These are phyloP conservation scores for Bombus superbus DNA, from an alignment of 1,140 invertebrate species.

Conservation along the genomic window DNA sequence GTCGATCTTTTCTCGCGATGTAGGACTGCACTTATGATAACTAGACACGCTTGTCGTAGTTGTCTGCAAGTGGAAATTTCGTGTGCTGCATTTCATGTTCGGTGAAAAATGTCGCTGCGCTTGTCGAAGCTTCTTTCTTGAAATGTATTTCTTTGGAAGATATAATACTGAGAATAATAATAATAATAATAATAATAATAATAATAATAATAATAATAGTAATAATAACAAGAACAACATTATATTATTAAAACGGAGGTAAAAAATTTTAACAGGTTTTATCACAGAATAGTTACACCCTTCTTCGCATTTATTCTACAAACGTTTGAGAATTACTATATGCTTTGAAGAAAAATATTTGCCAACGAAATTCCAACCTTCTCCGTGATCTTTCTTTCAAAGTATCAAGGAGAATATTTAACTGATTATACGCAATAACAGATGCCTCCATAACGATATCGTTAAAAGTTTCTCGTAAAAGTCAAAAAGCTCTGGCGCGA, in stretches of 20 bases:
- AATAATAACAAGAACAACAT: too few species aligned
- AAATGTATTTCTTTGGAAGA: not conserved
- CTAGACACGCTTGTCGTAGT: not conserved
- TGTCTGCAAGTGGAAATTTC: not conserved
- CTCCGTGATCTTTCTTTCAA: not conserved
- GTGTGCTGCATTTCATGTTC: not conserved
- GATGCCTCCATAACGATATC: not conserved
- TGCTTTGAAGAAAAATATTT: too few species aligned
- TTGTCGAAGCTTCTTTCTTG: not conserved
- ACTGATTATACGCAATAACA: not conserved
- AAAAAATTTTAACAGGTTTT: too few species aligned
- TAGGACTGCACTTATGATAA: not conserved
- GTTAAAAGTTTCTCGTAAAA: constrained; percentile 5
- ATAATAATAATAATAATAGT: too few species aligned
- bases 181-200: too few species aligned
- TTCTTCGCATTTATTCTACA: too few species aligned
- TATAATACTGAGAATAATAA: not conserved
- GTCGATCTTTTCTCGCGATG: not conserved
- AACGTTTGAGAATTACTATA: too few species aligned
- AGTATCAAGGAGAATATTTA: not conserved
- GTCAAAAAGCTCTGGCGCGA: not conserved
- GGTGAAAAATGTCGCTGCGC: not conserved
- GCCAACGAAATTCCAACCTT: not conserved
- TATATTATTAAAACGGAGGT: too few species aligned
- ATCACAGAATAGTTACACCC: too few species aligned